A percentile compares a stretch with the other conserved stretches of the same genome.
phyloP scores from a whole-genome alignment of 2,113 vertebrate species.

The Menura novaehollandiae region DNA sequence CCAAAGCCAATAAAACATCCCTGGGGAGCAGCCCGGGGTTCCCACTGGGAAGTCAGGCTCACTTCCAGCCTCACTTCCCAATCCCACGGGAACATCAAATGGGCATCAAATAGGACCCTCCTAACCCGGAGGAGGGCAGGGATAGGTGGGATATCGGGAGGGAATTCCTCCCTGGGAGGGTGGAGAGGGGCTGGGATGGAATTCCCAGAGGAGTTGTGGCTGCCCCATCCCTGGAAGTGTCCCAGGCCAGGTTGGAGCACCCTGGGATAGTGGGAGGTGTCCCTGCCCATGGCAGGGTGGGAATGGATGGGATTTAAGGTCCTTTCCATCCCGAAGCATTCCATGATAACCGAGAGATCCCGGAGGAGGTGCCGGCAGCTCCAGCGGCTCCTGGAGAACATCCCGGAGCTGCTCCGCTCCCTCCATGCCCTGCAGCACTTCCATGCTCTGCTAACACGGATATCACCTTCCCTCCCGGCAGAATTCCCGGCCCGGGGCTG shows the following conservation, averaged over 20 bases:
- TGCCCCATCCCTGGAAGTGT: too few relatives aligned
- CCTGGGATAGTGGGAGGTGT: too few relatives aligned
- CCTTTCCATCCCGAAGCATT: background rate
- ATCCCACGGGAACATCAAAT: too few relatives aligned
- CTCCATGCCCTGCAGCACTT: background rate
- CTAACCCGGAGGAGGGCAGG: background rate
- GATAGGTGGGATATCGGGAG: background rate
- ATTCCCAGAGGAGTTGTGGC: too few relatives aligned
- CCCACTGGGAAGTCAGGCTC: background rate
- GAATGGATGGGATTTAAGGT: too few relatives aligned
- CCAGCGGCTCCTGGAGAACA: background rate
- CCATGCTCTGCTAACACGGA: background rate
- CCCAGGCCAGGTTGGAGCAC: too few relatives aligned
- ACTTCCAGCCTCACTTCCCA: background rate
- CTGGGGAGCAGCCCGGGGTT: background rate
- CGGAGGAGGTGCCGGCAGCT: background rate
- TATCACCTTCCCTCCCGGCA: background rate
- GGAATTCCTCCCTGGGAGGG: background rate
- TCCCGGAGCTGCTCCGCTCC: background rate
- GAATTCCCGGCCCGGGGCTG: background rate
- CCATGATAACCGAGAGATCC: background rate
- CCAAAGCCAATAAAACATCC: background rate
- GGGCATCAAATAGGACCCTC: fast-evolving
- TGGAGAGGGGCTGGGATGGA: background rate
- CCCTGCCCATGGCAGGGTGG: too few relatives aligned